phyloP scores from a whole-genome alignment of 2,113 vertebrate species.

The Colistium nudipinnis region DNA sequence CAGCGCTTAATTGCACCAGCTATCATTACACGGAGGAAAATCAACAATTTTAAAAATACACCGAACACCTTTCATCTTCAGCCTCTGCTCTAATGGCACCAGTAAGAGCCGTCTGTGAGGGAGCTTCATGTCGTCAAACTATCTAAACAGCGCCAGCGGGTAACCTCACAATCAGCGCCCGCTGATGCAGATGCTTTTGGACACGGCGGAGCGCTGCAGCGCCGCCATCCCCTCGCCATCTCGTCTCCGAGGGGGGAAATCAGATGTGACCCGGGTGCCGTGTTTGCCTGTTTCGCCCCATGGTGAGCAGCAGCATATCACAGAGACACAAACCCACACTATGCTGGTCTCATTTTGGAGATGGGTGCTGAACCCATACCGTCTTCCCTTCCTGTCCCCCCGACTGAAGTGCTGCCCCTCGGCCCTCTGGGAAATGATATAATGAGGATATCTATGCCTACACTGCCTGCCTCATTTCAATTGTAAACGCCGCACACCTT shows the following conservation, averaged over 20 bases:
- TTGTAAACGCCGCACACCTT: constrained; percentile 78
- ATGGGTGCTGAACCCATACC: constrained; percentile 64
- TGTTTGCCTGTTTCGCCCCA: constrained; percentile 71
- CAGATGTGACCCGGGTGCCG: constrained; percentile 75
- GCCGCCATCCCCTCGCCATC: constrained; percentile 71
- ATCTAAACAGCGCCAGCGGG: constrained; percentile 82
- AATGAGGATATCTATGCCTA: constrained; percentile 78
- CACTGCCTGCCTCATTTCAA: constrained; percentile 83
- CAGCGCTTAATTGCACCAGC: constrained; percentile 82
- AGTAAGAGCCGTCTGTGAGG: constrained; percentile 80
- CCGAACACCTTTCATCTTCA: constrained; percentile 83
- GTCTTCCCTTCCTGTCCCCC: constrained; percentile 55
- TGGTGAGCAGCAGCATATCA: constrained; percentile 73
- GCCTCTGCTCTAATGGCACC: constrained; percentile 77
- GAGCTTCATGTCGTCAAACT: constrained; percentile 82
- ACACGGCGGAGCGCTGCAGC: constrained; percentile 69
- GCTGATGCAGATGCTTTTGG: constrained; percentile 78
- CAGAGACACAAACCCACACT: constrained; percentile 56
- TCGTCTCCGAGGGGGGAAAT: constrained; percentile 68
- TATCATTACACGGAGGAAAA: constrained; percentile 84
- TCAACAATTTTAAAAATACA: constrained; percentile 86
- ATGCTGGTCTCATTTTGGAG: constrained; percentile 51
- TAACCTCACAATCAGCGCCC: constrained; percentile 74
- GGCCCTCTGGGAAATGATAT: constrained; percentile 76
- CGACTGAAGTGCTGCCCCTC: constrained; percentile 62